phyloP scores from a whole-genome alignment of 2,797 vertebrate species.

The Rhynchotus rufescens region DNA sequence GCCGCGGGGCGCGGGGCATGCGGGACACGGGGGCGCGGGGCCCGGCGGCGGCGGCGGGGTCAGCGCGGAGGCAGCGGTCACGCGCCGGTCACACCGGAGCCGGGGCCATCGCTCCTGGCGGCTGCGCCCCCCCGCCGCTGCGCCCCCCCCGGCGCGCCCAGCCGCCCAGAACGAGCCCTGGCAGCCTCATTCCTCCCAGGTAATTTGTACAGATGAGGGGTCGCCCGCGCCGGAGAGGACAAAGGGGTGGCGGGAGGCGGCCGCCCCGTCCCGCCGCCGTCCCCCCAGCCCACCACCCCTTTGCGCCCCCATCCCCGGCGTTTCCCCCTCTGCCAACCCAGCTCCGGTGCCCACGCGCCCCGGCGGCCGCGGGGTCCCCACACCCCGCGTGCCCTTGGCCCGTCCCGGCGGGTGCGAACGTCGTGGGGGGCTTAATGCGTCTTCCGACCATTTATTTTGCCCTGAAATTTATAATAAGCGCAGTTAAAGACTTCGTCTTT shows the following conservation, averaged over 20 bases:
- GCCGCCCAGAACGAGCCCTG: slow-evolving; percentile 91
- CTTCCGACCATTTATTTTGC: slow-evolving; percentile 70
- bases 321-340: no score
- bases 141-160: slow-evolving; percentile 84
- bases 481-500: slow-evolving; percentile 79
- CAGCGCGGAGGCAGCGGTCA: slow-evolving; percentile 97
- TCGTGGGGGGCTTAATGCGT: background rate
- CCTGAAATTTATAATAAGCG: slow-evolving; percentile 77
- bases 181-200: slow-evolving; percentile 91
- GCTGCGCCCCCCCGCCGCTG: background rate
- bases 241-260: slow-evolving; percentile 62
- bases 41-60: slow-evolving; percentile 80
- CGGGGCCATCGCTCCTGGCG: slow-evolving; percentile 87
- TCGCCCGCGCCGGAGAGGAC: slow-evolving; percentile 75
- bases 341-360: no score
- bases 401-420: background rate
- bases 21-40: no score
- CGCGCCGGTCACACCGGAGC: slow-evolving; percentile 95
- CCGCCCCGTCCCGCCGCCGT: no score
- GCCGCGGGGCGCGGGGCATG: no score
- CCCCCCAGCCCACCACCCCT: background rate
- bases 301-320: no score
- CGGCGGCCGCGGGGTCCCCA: background rate
- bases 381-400: no score
- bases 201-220: slow-evolving; percentile 98